Percentiles rank a stretch among this genome's conserved stretches.
Conservation (phyloP, 2,113 vertebrate species). For the Anthoscopus minutus region DNA sequence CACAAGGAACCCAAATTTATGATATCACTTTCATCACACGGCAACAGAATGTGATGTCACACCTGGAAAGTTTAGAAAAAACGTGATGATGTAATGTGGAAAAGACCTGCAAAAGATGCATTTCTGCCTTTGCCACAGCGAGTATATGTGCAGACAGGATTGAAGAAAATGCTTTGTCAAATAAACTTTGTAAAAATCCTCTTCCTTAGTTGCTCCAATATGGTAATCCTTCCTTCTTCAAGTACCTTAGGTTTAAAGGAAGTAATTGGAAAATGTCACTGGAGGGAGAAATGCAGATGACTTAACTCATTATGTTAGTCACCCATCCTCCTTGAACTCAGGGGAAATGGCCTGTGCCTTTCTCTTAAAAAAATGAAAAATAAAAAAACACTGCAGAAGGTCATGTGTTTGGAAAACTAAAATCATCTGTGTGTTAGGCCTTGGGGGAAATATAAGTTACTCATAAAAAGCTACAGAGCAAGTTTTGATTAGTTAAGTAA, state of each 20-base stretch:
- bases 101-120: neutral
- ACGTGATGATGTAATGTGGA: neutral
- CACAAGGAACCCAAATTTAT: neutral
- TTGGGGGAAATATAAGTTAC: neutral
- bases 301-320: neutral
- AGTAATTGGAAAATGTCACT: neutral
- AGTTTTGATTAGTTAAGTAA: constrained; percentile 43
- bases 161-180: neutral
- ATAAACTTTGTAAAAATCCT: neutral
- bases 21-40: neutral
- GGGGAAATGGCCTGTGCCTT: neutral
- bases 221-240: neutral
- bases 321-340: neutral
- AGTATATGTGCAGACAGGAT: neutral
- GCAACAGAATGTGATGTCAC: neutral
- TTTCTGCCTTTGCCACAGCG: neutral
- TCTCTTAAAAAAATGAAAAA: neutral
- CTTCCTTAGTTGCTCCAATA: neutral
- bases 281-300: neutral
- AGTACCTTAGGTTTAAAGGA: neutral
- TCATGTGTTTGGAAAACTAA: neutral
- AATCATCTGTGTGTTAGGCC: neutral
- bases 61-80: neutral
- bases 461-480: constrained; percentile 45
- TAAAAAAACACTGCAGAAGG: neutral